These are phyloP conservation scores for Pimephales promelas DNA, from an alignment of 2,113 vertebrate genomes.

Conservation along the genomic window DNA sequence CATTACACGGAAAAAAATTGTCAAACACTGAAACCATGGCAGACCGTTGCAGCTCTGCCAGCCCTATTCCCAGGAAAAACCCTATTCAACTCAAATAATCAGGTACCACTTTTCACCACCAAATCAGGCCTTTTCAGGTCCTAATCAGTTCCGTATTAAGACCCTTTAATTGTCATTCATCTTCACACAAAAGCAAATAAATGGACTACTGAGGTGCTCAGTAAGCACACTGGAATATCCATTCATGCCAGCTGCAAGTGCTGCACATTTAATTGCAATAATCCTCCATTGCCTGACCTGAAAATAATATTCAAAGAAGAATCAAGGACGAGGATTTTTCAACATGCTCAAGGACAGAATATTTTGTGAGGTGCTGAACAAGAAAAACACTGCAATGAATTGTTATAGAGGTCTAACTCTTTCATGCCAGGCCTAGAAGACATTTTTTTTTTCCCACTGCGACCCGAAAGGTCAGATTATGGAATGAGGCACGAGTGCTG, in stretches of 20 bases:
- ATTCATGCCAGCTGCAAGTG: background rate
- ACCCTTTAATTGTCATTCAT: slow-evolving; percentile 47
- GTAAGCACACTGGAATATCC: slow-evolving; percentile 32
- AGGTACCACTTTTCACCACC: slow-evolving; percentile 32
- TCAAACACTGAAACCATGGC: background rate
- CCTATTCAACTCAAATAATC: slow-evolving; percentile 8
- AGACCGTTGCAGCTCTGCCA: background rate
- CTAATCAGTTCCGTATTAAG: slow-evolving; percentile 50
- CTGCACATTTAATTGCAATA: slow-evolving; percentile 18
- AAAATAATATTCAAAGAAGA: slow-evolving; percentile 16
- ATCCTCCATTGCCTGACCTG: background rate
- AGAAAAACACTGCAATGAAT: background rate
- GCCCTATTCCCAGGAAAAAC: background rate
- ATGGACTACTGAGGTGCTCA: slow-evolving; percentile 14
- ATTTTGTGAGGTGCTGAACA: background rate
- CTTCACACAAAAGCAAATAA: slow-evolving; percentile 53
- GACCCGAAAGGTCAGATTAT: slow-evolving; percentile 23
- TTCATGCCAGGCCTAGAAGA: background rate
- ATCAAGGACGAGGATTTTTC: background rate
- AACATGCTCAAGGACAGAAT: slow-evolving; percentile 17
- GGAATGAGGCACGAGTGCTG: slow-evolving; percentile 31
- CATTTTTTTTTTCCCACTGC: slow-evolving; percentile 2
- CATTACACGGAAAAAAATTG: background rate
- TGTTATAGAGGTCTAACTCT: slow-evolving; percentile 34
- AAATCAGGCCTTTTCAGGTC: slow-evolving; percentile 56